Base-by-base conservation (phyloP, 2,888 invertebrate species). In the Drosophila conformis region DNA sequence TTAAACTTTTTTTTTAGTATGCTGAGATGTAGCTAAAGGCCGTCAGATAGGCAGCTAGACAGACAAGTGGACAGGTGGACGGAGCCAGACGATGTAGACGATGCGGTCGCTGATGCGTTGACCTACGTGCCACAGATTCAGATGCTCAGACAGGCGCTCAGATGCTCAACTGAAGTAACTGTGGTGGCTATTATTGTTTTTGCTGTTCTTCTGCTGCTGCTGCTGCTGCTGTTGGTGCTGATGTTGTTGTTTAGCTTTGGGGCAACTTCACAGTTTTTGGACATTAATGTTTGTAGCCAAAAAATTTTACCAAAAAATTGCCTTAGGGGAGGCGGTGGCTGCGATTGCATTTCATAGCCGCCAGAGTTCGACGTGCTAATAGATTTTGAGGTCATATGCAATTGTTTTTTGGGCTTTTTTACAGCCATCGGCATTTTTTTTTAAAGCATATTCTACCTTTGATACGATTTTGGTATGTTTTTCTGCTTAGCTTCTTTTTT, bases 351-450 rank as follows among this genome's bases (percentile, higher is more conserved):
- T 82, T 82, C 84, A 84, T 87, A 88, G 89, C 86, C 87, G 78
- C 87, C 77, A 77, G 86, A 82, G 85, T 89, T 86, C 86, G 91
- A 90, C 90, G 83, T 90, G 89, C 91, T 91, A 89, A 91, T 89
- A 91, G 90, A 91, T 89, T 91, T 91, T 91, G 91, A 91, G 91
- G 91, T 91, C 91, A 90, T 74, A 78, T 83, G 86, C 87, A 87
- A 85, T 76, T 54, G 71, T 67, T 87, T 80, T 69, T 70, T 69
- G 38, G 29, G 36, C 48, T 54, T 56, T 74, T 42, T 59, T 69
- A 57, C 40, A 57, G 64, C 73, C 64, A 54, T 54, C 70, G 62
- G 78, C 56, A 56, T 38, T 27, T 49, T 71, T 71, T 48, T 36
- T 18, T 33, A 13, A 27, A 27, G 40, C 11, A n/a, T 64, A 42